A percentile compares a stretch with the other conserved stretches of the same genome.
phyloP scores from a whole-genome alignment of 2,113 vertebrate species.

The Promerops cafer region DNA sequence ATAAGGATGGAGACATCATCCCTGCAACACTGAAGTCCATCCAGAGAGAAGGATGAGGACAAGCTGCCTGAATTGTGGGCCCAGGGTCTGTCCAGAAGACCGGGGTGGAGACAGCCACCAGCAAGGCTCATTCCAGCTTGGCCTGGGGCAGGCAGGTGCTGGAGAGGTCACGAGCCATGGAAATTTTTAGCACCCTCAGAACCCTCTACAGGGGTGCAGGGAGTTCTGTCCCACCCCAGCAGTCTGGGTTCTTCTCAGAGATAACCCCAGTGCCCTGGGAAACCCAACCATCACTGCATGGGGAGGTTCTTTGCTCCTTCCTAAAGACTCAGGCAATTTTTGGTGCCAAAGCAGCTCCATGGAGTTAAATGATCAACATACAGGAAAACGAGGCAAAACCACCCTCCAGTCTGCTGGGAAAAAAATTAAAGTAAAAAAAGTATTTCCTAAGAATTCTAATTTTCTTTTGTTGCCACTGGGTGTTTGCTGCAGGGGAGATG shows the following conservation, averaged over 20 bases:
- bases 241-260: background rate
- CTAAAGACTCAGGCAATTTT: background rate
- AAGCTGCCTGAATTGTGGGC: background rate
- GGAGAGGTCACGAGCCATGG: background rate
- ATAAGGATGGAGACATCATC: background rate
- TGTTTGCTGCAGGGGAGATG: background rate
- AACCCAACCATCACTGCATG: rapidly evolving
- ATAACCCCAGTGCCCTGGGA: background rate
- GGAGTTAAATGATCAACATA: background rate
- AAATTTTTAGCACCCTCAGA: background rate
- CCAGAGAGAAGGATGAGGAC: background rate
- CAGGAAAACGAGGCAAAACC: background rate
- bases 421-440: background rate
- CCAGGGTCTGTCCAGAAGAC: background rate
- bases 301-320: background rate
- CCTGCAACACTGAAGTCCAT: background rate
- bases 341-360: rapidly evolving
- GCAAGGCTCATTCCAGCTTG: background rate
- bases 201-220: background rate
- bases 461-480: background rate
- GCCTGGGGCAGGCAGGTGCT: background rate
- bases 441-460: background rate
- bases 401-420: too few relatives aligned
- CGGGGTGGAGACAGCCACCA: background rate
- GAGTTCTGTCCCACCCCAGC: background rate